Percentiles rank a stretch among this genome's conserved stretches.
Evolutionary conservation across 2,888 invertebrate species (phyloP).

Genomic region (Octonoba sinensis): DNA sequence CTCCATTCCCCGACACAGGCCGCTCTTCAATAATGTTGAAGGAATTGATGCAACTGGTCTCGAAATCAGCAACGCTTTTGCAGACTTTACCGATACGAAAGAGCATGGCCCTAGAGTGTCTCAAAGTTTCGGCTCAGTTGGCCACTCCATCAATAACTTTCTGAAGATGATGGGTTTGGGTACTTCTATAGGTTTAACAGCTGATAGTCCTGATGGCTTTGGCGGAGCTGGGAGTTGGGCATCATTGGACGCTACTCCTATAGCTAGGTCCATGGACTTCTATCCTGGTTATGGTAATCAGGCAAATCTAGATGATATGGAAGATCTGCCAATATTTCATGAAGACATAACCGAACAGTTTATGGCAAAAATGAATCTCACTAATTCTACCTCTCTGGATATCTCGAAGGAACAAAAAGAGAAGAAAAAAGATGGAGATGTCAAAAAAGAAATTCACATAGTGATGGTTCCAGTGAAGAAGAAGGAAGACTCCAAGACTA

Average conservation of each 20-base stretch:
- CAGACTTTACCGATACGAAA: slow-evolving; percentile 48
- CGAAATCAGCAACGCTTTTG: slow-evolving; percentile 59
- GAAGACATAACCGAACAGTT: slow-evolving; percentile 51
- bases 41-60: slow-evolving; percentile 33
- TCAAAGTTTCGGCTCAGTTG: slow-evolving; percentile 51
- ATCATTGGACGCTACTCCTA: slow-evolving; percentile 34
- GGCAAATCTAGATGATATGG: slow-evolving; percentile 33
- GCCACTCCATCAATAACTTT: slow-evolving; percentile 44
- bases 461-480: neutral
- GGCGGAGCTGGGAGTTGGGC: slow-evolving; percentile 36
- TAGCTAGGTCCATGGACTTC: slow-evolving; percentile 53
- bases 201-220: slow-evolving; percentile 17
- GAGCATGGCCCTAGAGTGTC: slow-evolving; percentile 53
- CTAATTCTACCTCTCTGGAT: slow-evolving; percentile 4
- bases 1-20: slow-evolving; percentile 33
- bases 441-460: slow-evolving; percentile 3
- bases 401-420: neutral
- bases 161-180: slow-evolving; percentile 56
- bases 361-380: slow-evolving; percentile 44
- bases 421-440: neutral
- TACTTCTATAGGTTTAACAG: neutral
- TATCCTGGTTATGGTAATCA: slow-evolving; percentile 58
- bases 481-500: neutral
- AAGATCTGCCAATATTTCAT: slow-evolving; percentile 32
- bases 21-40: slow-evolving; percentile 43